Base-by-base conservation (phyloP, 1,140 invertebrate species). In the Adoxophyes honmai region DNA sequence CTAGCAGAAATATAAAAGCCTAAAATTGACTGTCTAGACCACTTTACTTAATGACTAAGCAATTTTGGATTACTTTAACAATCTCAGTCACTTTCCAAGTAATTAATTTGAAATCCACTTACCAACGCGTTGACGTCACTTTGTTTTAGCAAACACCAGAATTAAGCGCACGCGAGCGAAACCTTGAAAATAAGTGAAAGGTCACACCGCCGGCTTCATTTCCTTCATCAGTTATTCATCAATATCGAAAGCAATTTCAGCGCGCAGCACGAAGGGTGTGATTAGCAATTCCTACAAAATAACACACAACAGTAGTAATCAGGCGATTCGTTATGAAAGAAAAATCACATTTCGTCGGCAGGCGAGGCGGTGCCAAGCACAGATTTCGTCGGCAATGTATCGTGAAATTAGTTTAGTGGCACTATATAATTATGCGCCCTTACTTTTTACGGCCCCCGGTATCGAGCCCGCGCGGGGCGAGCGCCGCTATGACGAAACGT, bases 371-470 rank as follows among this genome's bases (percentile, higher is more conserved):
- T 88, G 85, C 83, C 83, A 84, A 83, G 85, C 80, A 83, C 85
- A 88, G 85, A 88, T 88, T 88, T 88, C 76, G 83, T 76, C 73
- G 80, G 77, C 85, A 88, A 88, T 86, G 85, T 88, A 86, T 86
- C 85, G 85, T 88, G 83, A 88, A 88, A 88, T 88, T 86, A 88
- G 85, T 88, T 88, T 88, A 86, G 80, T 85, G 81, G 81, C 80
- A 88, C 78, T 85, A 88, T 88, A 86, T 88, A 88, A 88, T 88
- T 88, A 88, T 74, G 74, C 59, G 70, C 74, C 79, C 79, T 70
- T 68, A 75, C 69, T 85, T 87, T 86, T 85, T 86, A 83, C 78
- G 70, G 69, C 66, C 78, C 75, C 56, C 48, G 55, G 61, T 28
- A 38, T n/a, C 37, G n/a, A 16, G 34, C 54, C 10, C 18, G 34